Evolutionary conservation across 2,797 vertebrate genomes (phyloP).

Genomic region (Danio kyathit): DNA sequence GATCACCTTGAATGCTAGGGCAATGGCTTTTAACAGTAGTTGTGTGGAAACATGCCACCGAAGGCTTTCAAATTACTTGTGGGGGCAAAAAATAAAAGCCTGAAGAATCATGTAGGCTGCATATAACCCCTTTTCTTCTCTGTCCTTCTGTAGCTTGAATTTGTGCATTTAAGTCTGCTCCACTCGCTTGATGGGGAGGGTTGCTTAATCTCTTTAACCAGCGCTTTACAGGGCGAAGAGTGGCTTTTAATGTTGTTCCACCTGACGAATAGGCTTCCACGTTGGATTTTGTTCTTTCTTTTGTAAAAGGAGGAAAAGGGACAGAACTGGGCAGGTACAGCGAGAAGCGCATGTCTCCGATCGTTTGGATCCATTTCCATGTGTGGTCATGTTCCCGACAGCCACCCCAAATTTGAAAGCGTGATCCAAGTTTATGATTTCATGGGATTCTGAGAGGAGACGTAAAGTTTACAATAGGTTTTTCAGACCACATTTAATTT

Average conservation of each 20-base stretch:
- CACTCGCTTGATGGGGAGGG: background rate
- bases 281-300: conserved; percentile 37
- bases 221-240: conserved; percentile 1
- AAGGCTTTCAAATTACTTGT: conserved; percentile 51
- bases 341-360: background rate
- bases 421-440: conserved; percentile 9
- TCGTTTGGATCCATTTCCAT: conserved; percentile 12
- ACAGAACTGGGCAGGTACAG: background rate
- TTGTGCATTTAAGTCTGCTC: conserved; percentile 31
- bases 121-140: conserved; percentile 30
- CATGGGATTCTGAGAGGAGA: conserved; percentile 16
- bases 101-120: conserved; percentile 51
- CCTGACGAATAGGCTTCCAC: conserved; percentile 10
- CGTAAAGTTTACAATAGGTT: conserved; percentile 27
- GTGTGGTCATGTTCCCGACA: conserved; percentile 6
- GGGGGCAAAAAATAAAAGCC: conserved; percentile 16
- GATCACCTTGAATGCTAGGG: conserved; percentile 62
- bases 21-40: conserved; percentile 56
- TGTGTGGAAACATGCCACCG: conserved; percentile 44
- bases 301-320: conserved; percentile 41
- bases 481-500: conserved; percentile 40
- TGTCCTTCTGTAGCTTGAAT: conserved; percentile 44
- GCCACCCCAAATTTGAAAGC: conserved; percentile 8
- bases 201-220: conserved; percentile 23
- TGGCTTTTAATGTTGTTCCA: conserved; percentile 17